A percentile compares a stretch with the other conserved stretches of the same genome.
These are phyloP conservation scores for Capra hircus DNA, from an alignment of 2,113 vertebrate species.

Conservation along the genomic window DNA sequence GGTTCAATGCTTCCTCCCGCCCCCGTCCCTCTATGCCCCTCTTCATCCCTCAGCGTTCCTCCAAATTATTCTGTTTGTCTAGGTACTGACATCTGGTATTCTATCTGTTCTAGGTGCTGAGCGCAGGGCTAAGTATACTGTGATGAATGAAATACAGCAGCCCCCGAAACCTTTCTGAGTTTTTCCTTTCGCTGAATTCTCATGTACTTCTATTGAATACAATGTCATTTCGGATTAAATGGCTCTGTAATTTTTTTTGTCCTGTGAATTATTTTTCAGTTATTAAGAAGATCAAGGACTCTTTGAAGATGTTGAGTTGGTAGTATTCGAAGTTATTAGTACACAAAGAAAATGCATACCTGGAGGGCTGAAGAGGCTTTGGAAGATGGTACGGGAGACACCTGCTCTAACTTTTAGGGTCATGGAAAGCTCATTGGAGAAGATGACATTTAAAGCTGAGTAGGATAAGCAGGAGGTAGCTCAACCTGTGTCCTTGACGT, in stretches of 20 bases:
- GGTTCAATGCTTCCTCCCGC: too few relatives aligned
- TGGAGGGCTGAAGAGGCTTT: neutral
- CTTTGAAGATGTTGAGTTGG: neutral
- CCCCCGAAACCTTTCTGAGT: neutral
- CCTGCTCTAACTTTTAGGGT: neutral
- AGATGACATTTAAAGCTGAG: neutral
- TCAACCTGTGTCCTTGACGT: neutral
- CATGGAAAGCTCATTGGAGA: neutral
- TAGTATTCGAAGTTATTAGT: neutral
- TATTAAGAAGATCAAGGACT: neutral
- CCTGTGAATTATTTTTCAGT: constrained; percentile 7
- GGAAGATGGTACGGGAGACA: neutral
- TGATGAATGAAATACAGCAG: neutral
- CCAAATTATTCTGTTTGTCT: neutral
- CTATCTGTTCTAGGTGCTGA: neutral
- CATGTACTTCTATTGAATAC: neutral
- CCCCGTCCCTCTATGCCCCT: fast-evolving
- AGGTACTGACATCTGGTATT: neutral
- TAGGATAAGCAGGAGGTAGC: neutral
- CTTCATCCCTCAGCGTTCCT: neutral
- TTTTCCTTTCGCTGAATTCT: neutral
- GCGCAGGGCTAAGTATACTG: neutral
- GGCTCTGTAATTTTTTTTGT: neutral
- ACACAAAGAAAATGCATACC: neutral
- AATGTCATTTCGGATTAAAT: neutral